Base-by-base conservation (phyloP, 37 sponge, comb jelly and placozoan genomes). In the Dysidea cf. avara region DNA sequence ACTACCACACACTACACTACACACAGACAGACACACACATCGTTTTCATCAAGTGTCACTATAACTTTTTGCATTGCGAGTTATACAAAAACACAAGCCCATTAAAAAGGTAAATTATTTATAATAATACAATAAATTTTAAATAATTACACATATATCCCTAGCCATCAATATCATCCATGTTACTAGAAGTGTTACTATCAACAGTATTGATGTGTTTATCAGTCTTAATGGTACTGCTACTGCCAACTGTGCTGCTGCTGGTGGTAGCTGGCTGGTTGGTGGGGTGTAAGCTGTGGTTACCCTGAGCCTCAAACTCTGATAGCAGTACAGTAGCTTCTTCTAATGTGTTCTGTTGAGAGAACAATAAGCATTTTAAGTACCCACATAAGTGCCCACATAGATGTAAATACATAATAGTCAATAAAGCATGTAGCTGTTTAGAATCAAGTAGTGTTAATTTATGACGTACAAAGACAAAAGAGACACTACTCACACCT, bases 311-410 rank as follows among this genome's bases (percentile, higher is more conserved):
- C 54, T 90, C 91, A 26, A 90, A 55, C 48, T 90, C 86, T 54
- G 71, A 77, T 43, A 90, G 65, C 21, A 90, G 28, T 12, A 77
- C 91, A 71, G 78, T 90, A 7, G 91, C 91, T 55, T 90, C 91
- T 57, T 84, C 91, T 20, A 90, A 48, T 17, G 91, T 85, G 50
- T 90, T 80, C 91, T 90, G 66, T n/a, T 36, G 20, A 30, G 2
- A 31, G 49, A 29, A 24, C 12, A 16, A 28, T 39, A 69, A 17
- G 29, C 24, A n/a, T 4, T 5, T 32, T 11, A 49, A 20, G 57
- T 17, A 59, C 21, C 2, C 17, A 21, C 18, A 49, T 12, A 46
- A 20, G 51, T 47, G 21, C 18, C 7, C 30, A 68, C 17, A 68
- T 14, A 53, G 24, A 32, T 46, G 30, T 43, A 28, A 31, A 36